These are phyloP conservation scores for Albula glossodonta DNA, from an alignment of 2,113 vertebrate genomes.

Conservation along the genomic window DNA sequence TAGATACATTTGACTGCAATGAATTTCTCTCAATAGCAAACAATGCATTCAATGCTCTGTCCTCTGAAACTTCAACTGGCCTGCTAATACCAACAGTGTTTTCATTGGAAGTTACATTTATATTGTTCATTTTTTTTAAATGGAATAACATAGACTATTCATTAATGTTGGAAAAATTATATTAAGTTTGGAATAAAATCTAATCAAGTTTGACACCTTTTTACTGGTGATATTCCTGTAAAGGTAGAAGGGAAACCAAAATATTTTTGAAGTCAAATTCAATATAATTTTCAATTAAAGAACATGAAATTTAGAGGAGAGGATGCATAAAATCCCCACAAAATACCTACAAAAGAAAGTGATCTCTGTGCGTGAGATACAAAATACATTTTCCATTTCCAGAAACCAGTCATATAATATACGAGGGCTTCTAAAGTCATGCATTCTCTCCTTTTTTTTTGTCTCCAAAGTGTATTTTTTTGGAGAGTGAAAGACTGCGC, in stretches of 20 bases:
- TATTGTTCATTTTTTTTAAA: not conserved
- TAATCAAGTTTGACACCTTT: not conserved
- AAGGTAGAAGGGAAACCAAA: not conserved
- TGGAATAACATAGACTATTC: not conserved
- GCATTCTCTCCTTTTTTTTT: not conserved
- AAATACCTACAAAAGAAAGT: slow-evolving; percentile 11
- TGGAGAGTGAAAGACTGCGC: not conserved
- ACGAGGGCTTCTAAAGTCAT: not conserved
- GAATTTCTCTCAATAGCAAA: not conserved
- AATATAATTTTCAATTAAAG: slow-evolving; percentile 9
- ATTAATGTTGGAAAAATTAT: not conserved
- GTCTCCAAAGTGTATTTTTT: not conserved
- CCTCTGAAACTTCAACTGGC: not conserved
- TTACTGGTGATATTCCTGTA: not conserved
- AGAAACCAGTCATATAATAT: slow-evolving; percentile 2
- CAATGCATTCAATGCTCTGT: not conserved
- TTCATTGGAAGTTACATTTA: not conserved
- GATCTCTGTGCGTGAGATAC: not conserved
- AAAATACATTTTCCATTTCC: not conserved
- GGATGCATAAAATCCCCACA: not conserved
- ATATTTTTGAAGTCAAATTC: slow-evolving; percentile 33
- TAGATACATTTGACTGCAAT: not conserved
- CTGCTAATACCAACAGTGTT: not conserved
- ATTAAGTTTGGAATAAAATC: not conserved
- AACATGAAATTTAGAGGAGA: not conserved